Percentiles rank a stretch among this genome's conserved stretches.
phyloP scores from a whole-genome alignment of 1,140 invertebrate species.

The Papilio polytes region DNA sequence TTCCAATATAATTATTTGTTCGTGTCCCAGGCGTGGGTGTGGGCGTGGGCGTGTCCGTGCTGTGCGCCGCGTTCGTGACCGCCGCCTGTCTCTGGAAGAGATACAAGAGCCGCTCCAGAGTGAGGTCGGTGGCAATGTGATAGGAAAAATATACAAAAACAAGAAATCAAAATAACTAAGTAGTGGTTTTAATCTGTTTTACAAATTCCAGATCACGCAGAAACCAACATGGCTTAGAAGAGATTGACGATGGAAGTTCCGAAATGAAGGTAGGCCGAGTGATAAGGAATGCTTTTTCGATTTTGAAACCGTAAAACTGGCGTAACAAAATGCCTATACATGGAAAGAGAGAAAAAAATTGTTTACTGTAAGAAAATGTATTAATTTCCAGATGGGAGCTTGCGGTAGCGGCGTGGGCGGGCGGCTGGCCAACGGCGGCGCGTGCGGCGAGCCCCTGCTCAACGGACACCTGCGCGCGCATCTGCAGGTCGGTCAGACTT shows the following conservation, averaged over 20 bases:
- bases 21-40: slow-evolving; percentile 53
- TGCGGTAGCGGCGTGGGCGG: slow-evolving; percentile 65
- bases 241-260: slow-evolving; percentile 57
- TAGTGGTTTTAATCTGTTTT: neutral
- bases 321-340: no score
- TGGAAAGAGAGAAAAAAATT: no score
- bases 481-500: neutral
- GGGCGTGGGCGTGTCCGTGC: slow-evolving; percentile 43
- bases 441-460: slow-evolving; percentile 73
- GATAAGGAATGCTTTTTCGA: neutral
- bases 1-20: slow-evolving; percentile 7
- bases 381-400: slow-evolving; percentile 54
- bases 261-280: slow-evolving; percentile 66
- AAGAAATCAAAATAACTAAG: neutral
- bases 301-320: no score
- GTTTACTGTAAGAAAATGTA: slow-evolving; percentile 29
- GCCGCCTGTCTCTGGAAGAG: slow-evolving; percentile 56
- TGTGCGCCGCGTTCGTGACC: slow-evolving; percentile 46
- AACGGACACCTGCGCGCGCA: slow-evolving; percentile 75
- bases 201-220: slow-evolving; percentile 14
- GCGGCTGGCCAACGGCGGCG: slow-evolving; percentile 66
- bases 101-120: slow-evolving; percentile 47
- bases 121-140: slow-evolving; percentile 39
- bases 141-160: neutral
- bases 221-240: slow-evolving; percentile 36